Percentiles rank a stretch among this genome's conserved stretches.
These are phyloP conservation scores for Calcarius lapponicus DNA, from an alignment of 2,797 vertebrate genomes.

Conservation along the genomic window DNA sequence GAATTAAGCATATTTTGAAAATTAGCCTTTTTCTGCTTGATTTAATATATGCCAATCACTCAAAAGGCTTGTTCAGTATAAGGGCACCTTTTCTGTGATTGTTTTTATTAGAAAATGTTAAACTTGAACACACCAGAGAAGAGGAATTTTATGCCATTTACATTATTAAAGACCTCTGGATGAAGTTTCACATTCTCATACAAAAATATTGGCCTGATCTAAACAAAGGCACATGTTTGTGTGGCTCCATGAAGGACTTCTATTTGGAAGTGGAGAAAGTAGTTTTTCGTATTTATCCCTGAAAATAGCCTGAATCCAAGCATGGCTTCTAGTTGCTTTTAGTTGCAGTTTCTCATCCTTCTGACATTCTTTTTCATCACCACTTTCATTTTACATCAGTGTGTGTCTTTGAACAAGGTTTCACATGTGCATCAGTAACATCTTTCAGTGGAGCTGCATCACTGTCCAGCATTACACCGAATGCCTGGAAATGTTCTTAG, in stretches of 20 bases:
- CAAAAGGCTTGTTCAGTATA: neutral
- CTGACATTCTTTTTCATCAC: neutral
- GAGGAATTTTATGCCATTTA: neutral
- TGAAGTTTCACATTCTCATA: neutral
- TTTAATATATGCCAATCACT: neutral
- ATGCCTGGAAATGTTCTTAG: neutral
- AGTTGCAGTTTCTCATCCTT: neutral
- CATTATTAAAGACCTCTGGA: neutral
- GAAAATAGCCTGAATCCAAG: neutral
- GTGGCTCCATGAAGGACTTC: neutral
- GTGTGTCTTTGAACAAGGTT: neutral
- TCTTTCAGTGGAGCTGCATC: neutral
- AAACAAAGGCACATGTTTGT: neutral
- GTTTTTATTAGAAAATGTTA: neutral
- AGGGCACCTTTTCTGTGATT: neutral
- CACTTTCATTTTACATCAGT: neutral
- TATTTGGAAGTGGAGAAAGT: neutral
- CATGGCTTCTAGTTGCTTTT: neutral
- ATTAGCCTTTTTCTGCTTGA: neutral
- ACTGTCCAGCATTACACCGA: fast-evolving
- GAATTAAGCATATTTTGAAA: neutral
- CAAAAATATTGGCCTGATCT: neutral
- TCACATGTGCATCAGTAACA: neutral
- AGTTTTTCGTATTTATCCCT: neutral
- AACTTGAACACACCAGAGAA: neutral